Evolutionary conservation across 2,888 invertebrate genomes (phyloP), one percentile per base, ranked within the genome.

Genomic region (Gonocerus acuteangulatus): DNA sequence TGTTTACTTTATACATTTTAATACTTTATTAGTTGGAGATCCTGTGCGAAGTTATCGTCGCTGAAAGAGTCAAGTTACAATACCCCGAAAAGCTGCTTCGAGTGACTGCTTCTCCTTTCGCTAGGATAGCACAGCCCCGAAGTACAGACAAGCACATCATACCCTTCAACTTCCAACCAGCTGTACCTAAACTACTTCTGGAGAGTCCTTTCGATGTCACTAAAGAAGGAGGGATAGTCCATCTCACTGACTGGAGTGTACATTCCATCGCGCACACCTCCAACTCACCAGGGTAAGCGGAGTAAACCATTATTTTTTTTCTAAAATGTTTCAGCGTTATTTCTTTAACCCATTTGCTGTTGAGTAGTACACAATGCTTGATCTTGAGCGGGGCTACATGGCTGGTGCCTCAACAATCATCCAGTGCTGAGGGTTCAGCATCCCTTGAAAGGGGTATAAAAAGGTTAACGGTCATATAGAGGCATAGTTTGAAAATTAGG

Each of bases 161-260:
- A 4, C n/a, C 42, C n/a, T 3, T 58, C 0, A 42, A n/a, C 21
- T 65, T 65, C 51, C 42, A 23, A 15, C 27, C 51, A 1, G 62
- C 61, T 1, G 42, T 65, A 0, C 65, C 65, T 4, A n/a, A 18
- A 2, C n/a, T n/a, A n/a, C 49, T 57, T 15, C 45, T 60, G 39
- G 54, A 52, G 56, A 59, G 60, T 19, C 65, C 65, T 4, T 65
- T 63, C 45, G 42, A 54, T 36, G 65, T 67, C 49, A 67, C 67
- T 2, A 19, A 34, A 18, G 21, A 27, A 16, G 63, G 52, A 6
- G 67, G 67, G 15, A 67, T 67, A 42, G 45, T 67, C 16, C 66
- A 66, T 45, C 60, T 67, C 6, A 34, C 36, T 2, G 51, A 66
- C 22, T 61, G 58, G 58, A 3, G 15, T 39, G 19, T 9, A 9